A percentile compares a stretch with the other conserved stretches of the same genome.
Evolutionary conservation across 2,113 vertebrate genomes (phyloP).

Genomic region (Phaetusa simplex): DNA sequence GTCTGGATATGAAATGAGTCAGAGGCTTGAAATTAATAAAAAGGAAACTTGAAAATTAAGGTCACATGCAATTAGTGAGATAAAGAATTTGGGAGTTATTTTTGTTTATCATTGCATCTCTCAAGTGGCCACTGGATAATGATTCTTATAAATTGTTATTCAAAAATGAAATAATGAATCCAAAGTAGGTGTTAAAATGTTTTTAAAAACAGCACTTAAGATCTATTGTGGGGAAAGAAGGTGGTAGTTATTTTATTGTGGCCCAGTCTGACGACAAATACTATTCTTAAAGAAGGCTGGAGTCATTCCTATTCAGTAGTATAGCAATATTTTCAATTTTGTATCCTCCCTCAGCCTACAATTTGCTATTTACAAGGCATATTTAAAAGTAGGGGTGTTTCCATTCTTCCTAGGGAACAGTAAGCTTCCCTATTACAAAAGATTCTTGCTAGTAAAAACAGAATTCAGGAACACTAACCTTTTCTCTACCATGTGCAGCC

Average conservation of each 20-base stretch:
- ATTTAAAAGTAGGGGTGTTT: slow-evolving; percentile 1
- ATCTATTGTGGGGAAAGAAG: not conserved
- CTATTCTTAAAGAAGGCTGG: not conserved
- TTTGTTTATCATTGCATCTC: slow-evolving; percentile 51
- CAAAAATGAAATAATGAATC: slow-evolving; percentile 31
- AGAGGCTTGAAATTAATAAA: not conserved
- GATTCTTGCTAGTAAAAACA: slow-evolving; percentile 5
- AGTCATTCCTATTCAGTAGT: not conserved
- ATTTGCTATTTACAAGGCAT: slow-evolving; percentile 39
- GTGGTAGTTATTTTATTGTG: not conserved
- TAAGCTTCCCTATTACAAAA: slow-evolving; percentile 19
- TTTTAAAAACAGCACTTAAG: not conserved
- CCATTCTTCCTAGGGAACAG: slow-evolving; percentile 3
- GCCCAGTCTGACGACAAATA: slow-evolving; percentile 10
- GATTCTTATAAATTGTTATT: slow-evolving; percentile 30
- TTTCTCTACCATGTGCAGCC: not conserved
- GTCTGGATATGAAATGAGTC: not conserved
- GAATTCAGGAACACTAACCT: not conserved
- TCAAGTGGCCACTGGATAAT: slow-evolving; percentile 29
- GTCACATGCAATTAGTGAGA: not conserved
- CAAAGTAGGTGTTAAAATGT: not conserved
- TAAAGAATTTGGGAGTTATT: not conserved
- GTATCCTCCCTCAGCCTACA: not conserved
- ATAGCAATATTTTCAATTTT: slow-evolving; percentile 16
- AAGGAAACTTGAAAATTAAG: slow-evolving; percentile 2